Evolutionary conservation across 2,888 invertebrate species (phyloP), one percentile per base, ranked within the genome.

Genomic region (Octodonta nipae): DNA sequence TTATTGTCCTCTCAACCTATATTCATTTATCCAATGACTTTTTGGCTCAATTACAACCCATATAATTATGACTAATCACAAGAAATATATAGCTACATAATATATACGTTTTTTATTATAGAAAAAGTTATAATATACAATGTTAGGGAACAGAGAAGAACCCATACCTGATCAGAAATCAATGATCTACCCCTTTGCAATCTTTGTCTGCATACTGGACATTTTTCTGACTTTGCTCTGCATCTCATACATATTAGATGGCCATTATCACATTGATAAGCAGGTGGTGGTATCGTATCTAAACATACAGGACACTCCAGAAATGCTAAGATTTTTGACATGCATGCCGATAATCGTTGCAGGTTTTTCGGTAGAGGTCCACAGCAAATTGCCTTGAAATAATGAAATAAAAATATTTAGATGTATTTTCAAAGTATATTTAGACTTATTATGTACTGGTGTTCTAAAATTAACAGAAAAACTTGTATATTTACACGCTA

Each of bases 221-320:
- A 77, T 34, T 65, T 63, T 38, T 68, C 65, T 12, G 73, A 67
- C 50, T 70, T 71, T 10, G 68, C 60, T 44, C 73, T 67, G 47
- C 76, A 77, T 36, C 64, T 64, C 17, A 66, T 61, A 51, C 76
- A 76, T 27, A 75, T 64, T 38, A 76, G 61, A 51, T 77, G 77
- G 1, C 77, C 76, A 46, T 75, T 72, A 33, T 72, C 70, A 47
- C 77, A 77, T 48, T 76, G 75, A 42, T 71, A 67, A 1, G 70
- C 69, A 3, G 76, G 76, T 7, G 75, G 70, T 22, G 63, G 53
- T 36, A 74, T 71, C 32, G 71, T 73, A 42, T 74, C 71, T 44
- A 73, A 57, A 47, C 77, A 77, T 26, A 77, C 67, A 12, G 77
- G 76, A 47, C 77, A 77, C 49, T 77, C 76, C 39, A 77, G 56